These are phyloP conservation scores for Dichetophora obliterata DNA, from an alignment of 2,888 invertebrate species.

Conservation along the genomic window DNA sequence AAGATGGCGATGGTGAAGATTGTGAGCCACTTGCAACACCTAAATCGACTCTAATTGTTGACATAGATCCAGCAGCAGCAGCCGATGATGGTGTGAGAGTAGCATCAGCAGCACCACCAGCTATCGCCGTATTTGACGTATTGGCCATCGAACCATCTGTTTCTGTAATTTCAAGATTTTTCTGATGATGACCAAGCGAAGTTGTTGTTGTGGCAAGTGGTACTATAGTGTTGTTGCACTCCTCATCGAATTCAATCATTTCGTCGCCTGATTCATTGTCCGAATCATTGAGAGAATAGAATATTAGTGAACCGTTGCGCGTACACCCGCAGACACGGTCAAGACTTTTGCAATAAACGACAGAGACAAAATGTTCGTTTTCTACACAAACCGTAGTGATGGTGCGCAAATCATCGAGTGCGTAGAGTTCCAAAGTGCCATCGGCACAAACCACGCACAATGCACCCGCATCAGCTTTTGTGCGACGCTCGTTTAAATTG, in stretches of 20 bases:
- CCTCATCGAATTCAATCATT: slow-evolving; percentile 77
- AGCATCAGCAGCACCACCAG: slow-evolving; percentile 31
- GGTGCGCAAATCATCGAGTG: slow-evolving; percentile 78
- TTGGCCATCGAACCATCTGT: slow-evolving; percentile 55
- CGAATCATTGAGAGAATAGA: slow-evolving; percentile 81
- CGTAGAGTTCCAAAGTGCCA: slow-evolving; percentile 81
- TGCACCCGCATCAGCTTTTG: slow-evolving; percentile 72
- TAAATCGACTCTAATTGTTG: slow-evolving; percentile 47
- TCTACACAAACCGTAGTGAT: slow-evolving; percentile 79
- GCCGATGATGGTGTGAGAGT: slow-evolving; percentile 9
- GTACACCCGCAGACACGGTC: slow-evolving; percentile 90
- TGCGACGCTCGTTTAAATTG: slow-evolving; percentile 38
- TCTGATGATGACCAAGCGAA: slow-evolving; percentile 28
- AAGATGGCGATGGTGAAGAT: slow-evolving; percentile 59
- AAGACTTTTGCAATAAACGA: slow-evolving; percentile 88
- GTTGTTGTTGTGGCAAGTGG: background rate
- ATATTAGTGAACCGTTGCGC: slow-evolving; percentile 83
- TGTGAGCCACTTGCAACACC: slow-evolving; percentile 41
- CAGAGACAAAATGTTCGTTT: slow-evolving; percentile 82
- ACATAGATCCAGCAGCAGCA: background rate
- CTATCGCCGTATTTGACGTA: slow-evolving; percentile 38
- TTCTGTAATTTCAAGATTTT: slow-evolving; percentile 55
- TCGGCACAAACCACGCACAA: slow-evolving; percentile 82
- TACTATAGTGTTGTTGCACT: slow-evolving; percentile 62
- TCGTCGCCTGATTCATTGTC: slow-evolving; percentile 82